A percentile compares a stretch with the other conserved stretches of the same genome.
phyloP scores from a whole-genome alignment of 2,797 vertebrate genomes.

The Lacerta bilineata region DNA sequence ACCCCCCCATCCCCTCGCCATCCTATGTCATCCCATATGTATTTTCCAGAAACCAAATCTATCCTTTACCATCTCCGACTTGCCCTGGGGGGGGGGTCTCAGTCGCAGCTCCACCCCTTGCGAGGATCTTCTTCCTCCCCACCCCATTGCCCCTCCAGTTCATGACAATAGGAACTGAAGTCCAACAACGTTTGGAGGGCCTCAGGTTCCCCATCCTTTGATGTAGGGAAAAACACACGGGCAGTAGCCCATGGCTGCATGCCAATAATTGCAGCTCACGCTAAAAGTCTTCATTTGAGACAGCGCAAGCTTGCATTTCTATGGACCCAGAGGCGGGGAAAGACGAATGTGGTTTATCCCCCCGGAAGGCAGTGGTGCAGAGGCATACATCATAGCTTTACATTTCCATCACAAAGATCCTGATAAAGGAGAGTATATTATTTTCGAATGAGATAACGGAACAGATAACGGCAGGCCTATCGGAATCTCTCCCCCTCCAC shows the following conservation, averaged over 20 bases:
- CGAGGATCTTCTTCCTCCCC: too few species aligned
- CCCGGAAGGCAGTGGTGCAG: neutral
- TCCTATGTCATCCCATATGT: too few species aligned
- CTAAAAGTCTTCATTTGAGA: neutral
- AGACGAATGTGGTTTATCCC: neutral
- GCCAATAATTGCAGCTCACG: neutral
- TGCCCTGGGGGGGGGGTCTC: too few species aligned
- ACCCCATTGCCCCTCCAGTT: too few species aligned
- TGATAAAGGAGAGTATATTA: conserved; percentile 25
- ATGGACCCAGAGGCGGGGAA: neutral
- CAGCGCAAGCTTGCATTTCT: neutral
- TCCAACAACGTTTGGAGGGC: too few species aligned
- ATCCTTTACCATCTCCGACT: too few species aligned
- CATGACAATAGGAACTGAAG: too few species aligned
- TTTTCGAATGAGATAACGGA: conserved; percentile 40
- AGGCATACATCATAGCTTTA: neutral
- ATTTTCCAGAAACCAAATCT: too few species aligned
- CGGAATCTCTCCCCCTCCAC: neutral
- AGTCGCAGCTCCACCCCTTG: too few species aligned
- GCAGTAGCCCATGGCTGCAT: too few species aligned
- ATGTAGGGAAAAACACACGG: neutral
- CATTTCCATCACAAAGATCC: conserved; percentile 35
- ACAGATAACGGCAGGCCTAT: conserved; percentile 34
- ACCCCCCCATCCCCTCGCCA: too few species aligned
- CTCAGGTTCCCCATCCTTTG: neutral